Evolutionary conservation across 2,113 vertebrate genomes (phyloP).

Genomic region (Colinus virginianus): DNA sequence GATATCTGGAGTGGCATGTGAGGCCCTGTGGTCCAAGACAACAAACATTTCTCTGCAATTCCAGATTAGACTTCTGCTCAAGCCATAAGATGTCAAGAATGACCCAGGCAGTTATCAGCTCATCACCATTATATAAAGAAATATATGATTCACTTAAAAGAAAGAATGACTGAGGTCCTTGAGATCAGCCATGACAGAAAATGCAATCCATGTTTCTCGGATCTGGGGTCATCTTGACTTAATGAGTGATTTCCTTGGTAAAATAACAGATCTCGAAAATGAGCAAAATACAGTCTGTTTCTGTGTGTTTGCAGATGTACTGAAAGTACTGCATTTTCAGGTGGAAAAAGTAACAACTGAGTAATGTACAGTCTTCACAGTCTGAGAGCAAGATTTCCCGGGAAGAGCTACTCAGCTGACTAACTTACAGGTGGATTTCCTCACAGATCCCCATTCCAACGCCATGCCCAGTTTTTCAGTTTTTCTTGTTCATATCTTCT

Average conservation of each 20-base stretch:
- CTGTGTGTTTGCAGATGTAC: neutral
- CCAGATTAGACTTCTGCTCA: neutral
- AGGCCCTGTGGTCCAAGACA: neutral
- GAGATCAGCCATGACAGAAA: neutral
- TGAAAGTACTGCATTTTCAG: neutral
- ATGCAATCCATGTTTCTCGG: neutral
- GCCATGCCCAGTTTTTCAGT: neutral
- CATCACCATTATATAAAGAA: neutral
- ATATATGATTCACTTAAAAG: neutral
- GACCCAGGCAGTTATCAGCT: neutral
- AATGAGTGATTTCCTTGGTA: neutral
- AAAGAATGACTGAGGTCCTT: neutral
- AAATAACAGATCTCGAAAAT: neutral
- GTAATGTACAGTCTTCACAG: neutral
- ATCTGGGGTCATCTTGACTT: neutral
- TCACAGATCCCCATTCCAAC: neutral
- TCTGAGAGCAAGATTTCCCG: neutral
- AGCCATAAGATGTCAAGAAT: neutral
- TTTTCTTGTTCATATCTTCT: neutral
- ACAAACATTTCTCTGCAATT: neutral
- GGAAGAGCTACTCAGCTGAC: accelerated
- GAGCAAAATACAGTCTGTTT: neutral
- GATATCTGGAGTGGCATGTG: neutral
- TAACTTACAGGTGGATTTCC: neutral
- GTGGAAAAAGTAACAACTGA: neutral